These are phyloP conservation scores for Laodelphax striatellus DNA, from an alignment of 1,140 invertebrate genomes.

Conservation along the genomic window DNA sequence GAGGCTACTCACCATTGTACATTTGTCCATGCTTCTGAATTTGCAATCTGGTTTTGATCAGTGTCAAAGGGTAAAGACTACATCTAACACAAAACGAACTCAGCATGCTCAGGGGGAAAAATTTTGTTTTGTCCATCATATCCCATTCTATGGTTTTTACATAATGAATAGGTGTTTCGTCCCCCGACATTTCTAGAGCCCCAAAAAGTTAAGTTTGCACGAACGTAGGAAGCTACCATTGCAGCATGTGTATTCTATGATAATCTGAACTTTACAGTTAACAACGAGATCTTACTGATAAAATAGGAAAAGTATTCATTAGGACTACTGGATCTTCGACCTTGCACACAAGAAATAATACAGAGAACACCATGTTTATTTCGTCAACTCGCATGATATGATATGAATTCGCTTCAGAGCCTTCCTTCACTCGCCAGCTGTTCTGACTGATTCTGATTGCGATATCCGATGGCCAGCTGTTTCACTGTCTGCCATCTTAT, in stretches of 20 bases:
- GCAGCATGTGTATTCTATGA: neutral
- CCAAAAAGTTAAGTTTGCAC: neutral
- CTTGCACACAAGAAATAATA: too few relatives aligned
- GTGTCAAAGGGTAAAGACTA: conserved; percentile 85
- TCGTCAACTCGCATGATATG: too few relatives aligned
- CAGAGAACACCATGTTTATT: too few relatives aligned
- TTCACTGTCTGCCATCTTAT: too few relatives aligned
- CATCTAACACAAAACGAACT: conserved; percentile 77
- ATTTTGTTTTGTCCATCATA: conserved; percentile 95
- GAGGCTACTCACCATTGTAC: conserved; percentile 51
- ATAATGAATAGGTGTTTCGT: conserved; percentile 4
- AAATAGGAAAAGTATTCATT: too few relatives aligned
- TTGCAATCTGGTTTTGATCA: conserved; percentile 95
- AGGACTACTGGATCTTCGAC: too few relatives aligned
- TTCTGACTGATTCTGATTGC: too few relatives aligned
- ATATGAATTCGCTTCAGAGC: too few relatives aligned
- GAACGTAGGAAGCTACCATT: neutral
- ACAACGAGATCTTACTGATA: too few relatives aligned
- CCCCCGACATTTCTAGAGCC: neutral
- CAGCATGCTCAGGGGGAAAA: conserved; percentile 82
- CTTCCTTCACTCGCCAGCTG: too few relatives aligned
- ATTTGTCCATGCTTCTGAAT: conserved; percentile 71
- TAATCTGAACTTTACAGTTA: too few relatives aligned
- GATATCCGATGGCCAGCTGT: too few relatives aligned
- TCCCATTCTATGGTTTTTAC: conserved; percentile 84